Evolutionary conservation across 2,888 invertebrate species (phyloP), one percentile per base, ranked within the genome.

Genomic region (Chromoteleia sp.): DNA sequence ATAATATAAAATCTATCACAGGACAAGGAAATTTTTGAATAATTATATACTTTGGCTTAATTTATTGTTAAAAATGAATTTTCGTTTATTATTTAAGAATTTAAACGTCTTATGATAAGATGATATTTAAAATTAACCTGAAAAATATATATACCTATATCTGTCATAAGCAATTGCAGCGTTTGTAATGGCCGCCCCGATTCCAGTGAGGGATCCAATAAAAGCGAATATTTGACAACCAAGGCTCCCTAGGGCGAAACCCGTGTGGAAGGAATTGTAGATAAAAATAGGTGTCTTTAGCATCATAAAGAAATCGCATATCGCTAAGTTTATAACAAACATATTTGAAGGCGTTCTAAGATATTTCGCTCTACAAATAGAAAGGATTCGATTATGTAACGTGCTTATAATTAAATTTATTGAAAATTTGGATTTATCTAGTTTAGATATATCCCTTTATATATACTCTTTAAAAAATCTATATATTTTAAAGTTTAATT

Each of bases 291-390:
- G 97, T 0, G 96, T 94, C 92, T 97, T 97, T 30, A 94, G 91
- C 97, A 97, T 97, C 97, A 97, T 97, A 29, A 96, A 92, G 87
- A 97, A 97, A 92, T 97, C 97, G 86, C 96, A 95, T 74, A 97
- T 92, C 0, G 97, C 96, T 89, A 97, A 92, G 91, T 97, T 96
- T 59, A 97, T 94, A 8, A 97, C 96, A 78, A 97, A 94, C 88
- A 97, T 94, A 88, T 97, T 97, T 52, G 97, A 97, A 0, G 97
- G 96, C 0, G 96, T 96, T 84, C 95, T 93, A 59, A 96, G 92
- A 81, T 94, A 93, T 92, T 96, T 95, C 61, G 96, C 94, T 67
- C 96, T 96, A 77, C 10, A 76, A 82, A 61, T 30, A 6, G 8
- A 82, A 75, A 43, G 52, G 30, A 67, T 74, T 61, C 12, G 4